These are phyloP conservation scores for Glandiceps talaboti DNA, from an alignment of 53 echinoderm and acorn worm species.

Conservation along the genomic window DNA sequence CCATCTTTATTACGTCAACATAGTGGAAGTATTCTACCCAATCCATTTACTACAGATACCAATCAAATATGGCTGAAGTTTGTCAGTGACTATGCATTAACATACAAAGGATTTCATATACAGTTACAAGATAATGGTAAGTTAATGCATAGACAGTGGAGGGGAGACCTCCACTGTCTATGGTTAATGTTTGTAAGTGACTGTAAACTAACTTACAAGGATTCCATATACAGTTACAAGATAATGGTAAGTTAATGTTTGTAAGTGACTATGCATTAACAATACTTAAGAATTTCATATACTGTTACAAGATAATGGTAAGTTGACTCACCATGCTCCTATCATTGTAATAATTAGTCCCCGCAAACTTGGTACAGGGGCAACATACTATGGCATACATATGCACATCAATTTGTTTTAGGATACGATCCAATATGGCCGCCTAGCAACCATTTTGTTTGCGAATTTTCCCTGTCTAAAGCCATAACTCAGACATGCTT, in stretches of 20 bases:
- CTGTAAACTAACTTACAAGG: neutral
- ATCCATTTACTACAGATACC: neutral
- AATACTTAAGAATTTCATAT: neutral
- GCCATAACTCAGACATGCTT: too few species aligned
- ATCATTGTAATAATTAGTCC: too few species aligned
- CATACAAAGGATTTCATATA: constrained; percentile 1
- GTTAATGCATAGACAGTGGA: neutral
- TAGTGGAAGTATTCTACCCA: neutral
- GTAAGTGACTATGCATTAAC: neutral
- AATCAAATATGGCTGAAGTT: neutral
- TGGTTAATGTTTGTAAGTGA: neutral
- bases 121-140: neutral
- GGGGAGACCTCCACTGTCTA: too few species aligned
- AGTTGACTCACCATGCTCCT: too few species aligned
- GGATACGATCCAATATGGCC: too few species aligned
- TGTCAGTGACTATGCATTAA: neutral
- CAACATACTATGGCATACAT: too few species aligned
- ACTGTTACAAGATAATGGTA: neutral
- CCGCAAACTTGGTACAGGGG: too few species aligned
- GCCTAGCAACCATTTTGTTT: too few species aligned
- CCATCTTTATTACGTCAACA: constrained; percentile 5
- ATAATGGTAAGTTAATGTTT: neutral
- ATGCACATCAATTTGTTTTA: too few species aligned
- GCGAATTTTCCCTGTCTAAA: too few species aligned
- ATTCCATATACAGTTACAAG: neutral